Base-by-base conservation (phyloP, 1,140 invertebrate genomes). In the Carposina sasakii region DNA sequence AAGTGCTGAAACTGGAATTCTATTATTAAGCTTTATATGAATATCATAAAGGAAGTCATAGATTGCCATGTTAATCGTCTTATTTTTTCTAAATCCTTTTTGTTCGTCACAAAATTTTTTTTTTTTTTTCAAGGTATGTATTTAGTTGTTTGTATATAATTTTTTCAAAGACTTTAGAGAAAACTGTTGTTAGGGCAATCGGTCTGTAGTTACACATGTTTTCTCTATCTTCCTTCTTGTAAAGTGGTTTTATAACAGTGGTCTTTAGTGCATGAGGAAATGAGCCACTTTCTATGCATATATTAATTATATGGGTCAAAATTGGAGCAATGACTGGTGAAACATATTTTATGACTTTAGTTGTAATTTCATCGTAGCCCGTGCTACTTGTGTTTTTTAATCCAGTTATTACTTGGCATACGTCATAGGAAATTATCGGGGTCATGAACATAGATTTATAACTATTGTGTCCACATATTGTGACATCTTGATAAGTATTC, bases 221-320 rank as follows among this genome's bases (percentile, higher is more conserved):
- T 47, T 47, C 44, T 19, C 28, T 47, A 23, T 47, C 44, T 4
- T 22, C 33, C 17, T 47, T 47, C 37, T 47, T 47, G 17, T 16
- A 47, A 16, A 47, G 9, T 22, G 44, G 33, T 37, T 47, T 47
- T 12, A 36, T 19, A 5, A 47, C 23, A 16, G 33, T 30, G 9
- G 19, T n/a, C 22, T 47, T 47, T 23, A 47, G 17, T 4, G 15
- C 13, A 19, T 47, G 21, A 15, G 44, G 44, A 12, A 23, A 47
- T 24, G 17, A 36, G 9, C 44, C 44, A 19, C 5, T 36, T 26
- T 10, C 9, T 10, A 37, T 47, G 20, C 44, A 34, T 19, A 47
- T 17, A 10, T 47, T 47, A 10, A 47, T 22, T 23, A 47, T 23
- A 15, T 47, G 24, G 15, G 17, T 17, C 13, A 47, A 20, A 17